A percentile compares a stretch with the other conserved stretches of the same genome.
Conservation (phyloP, 2,797 vertebrate genomes). For the Odontamblyopus rebecca region DNA sequence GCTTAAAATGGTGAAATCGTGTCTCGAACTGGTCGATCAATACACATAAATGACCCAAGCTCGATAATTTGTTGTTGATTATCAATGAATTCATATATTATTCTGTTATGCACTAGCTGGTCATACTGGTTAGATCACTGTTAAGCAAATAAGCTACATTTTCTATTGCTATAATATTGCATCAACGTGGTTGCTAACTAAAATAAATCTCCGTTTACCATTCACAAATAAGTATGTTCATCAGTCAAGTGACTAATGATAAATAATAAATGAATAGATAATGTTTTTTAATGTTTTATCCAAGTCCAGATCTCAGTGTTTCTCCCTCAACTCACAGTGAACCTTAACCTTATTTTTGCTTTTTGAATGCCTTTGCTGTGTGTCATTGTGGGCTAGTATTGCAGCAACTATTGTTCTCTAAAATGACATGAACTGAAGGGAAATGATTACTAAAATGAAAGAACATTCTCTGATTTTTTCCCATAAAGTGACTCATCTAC, state of each 20-base stretch:
- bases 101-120: neutral
- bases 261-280: too few species aligned
- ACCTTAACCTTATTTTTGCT: conserved; percentile 6
- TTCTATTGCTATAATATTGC: neutral
- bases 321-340: neutral
- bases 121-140: neutral
- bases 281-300: neutral
- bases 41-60: neutral
- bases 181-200: neutral
- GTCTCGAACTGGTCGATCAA: neutral
- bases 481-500: neutral
- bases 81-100: neutral
- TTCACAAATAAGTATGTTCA: neutral
- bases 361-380: neutral
- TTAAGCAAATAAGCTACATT: neutral
- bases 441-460: neutral
- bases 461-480: neutral
- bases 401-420: neutral
- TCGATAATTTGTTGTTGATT: neutral
- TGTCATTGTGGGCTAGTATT: neutral
- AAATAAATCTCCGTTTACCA: neutral
- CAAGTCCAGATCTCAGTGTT: neutral
- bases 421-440: neutral
- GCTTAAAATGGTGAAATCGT: neutral
- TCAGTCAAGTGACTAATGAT: neutral